Evolutionary conservation across 2,888 invertebrate species (phyloP).

Genomic region (Taphrorychus bicolor): DNA sequence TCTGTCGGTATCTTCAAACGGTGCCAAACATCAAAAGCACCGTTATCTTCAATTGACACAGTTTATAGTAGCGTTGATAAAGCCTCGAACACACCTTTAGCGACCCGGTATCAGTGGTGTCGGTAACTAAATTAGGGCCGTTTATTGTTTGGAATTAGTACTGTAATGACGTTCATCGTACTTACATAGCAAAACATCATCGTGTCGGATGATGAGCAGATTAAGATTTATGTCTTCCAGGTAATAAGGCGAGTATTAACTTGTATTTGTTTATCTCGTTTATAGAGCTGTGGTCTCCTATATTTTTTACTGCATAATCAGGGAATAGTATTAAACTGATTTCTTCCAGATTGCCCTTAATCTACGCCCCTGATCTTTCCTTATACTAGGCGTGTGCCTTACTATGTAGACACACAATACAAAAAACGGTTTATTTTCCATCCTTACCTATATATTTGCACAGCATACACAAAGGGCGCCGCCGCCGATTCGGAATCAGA

Average conservation of each 20-base stretch:
- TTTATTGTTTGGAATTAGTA: constrained; percentile 8
- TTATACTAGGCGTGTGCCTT: constrained; percentile 25
- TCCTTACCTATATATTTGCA: constrained; percentile 30
- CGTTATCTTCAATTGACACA: constrained; percentile 50
- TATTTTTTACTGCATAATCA: too few species aligned
- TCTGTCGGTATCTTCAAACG: constrained; percentile 45
- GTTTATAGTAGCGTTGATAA: constrained; percentile 52
- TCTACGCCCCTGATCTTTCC: constrained; percentile 12
- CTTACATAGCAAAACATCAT: constrained; percentile 1
- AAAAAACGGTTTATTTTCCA: constrained; percentile 8
- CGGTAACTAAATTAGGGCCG: constrained; percentile 6
- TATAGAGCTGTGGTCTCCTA: too few species aligned
- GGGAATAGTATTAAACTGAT: too few species aligned
- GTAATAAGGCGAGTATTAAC: too few species aligned
- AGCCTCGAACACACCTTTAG: constrained; percentile 43
- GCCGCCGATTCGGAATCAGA: constrained; percentile 14
- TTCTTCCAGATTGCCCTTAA: neutral
- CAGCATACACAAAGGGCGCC: constrained; percentile 27
- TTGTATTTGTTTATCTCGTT: too few species aligned
- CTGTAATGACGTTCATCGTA: neutral
- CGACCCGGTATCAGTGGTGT: constrained; percentile 21
- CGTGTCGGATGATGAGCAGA: neutral
- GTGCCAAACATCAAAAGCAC: constrained; percentile 43
- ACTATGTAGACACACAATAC: constrained; percentile 20
- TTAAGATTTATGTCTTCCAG: constrained; percentile 2